Conservation (phyloP, 2,888 invertebrate genomes). For the Thyatira batis region DNA sequence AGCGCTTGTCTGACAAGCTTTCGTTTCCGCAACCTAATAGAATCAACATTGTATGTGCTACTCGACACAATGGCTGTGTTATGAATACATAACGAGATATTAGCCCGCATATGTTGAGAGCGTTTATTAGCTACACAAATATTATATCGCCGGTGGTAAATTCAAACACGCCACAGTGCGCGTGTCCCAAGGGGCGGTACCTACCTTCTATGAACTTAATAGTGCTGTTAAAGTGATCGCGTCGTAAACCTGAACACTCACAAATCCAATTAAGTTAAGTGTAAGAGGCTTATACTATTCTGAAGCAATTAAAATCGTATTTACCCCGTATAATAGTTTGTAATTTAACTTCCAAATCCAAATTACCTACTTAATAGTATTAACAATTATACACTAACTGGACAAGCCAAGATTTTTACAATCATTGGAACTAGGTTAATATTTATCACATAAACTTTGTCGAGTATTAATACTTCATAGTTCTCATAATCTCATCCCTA, state of each 20-base stretch:
- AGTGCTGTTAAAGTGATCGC: slow-evolving; percentile 55
- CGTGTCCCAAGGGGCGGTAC: slow-evolving; percentile 20
- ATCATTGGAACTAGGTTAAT: too few relatives aligned
- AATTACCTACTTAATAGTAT: background rate
- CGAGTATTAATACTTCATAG: too few relatives aligned
- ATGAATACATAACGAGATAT: slow-evolving; percentile 75
- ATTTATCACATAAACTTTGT: too few relatives aligned
- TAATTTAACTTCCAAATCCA: background rate
- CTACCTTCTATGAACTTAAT: slow-evolving; percentile 31
- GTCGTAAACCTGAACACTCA: slow-evolving; percentile 51
- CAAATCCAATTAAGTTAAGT: slow-evolving; percentile 54
- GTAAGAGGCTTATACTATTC: slow-evolving; percentile 47
- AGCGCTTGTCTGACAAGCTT: slow-evolving; percentile 56
- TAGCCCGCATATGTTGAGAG: slow-evolving; percentile 63
- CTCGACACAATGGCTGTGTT: slow-evolving; percentile 68
- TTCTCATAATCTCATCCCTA: too few relatives aligned
- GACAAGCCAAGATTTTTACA: too few relatives aligned
- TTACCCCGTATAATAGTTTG: background rate
- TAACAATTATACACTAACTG: background rate
- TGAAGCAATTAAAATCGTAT: slow-evolving; percentile 33
- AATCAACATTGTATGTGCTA: slow-evolving; percentile 64
- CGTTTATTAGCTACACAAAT: slow-evolving; percentile 68
- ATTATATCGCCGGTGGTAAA: slow-evolving; percentile 47
- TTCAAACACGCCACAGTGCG: slow-evolving; percentile 31
- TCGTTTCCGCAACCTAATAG: slow-evolving; percentile 69